A percentile compares a stretch with the other conserved stretches of the same genome.
Conservation (phyloP, 2,113 vertebrate species). For the Apteryx owenii region DNA sequence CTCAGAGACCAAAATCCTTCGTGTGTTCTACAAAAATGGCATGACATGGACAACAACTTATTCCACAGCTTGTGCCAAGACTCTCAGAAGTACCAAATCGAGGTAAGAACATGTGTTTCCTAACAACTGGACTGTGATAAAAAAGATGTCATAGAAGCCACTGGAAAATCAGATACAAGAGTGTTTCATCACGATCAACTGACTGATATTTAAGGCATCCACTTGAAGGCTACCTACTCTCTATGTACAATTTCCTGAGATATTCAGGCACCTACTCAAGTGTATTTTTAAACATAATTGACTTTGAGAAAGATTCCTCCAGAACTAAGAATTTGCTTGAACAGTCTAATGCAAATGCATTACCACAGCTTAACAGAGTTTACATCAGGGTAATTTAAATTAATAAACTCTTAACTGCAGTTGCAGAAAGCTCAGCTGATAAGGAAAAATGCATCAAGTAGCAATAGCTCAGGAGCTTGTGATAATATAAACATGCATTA, state of each 20-base stretch:
- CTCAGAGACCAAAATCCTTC: not conserved
- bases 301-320: not conserved
- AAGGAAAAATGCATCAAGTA: not conserved
- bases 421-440: not conserved
- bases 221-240: not conserved
- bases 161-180: not conserved
- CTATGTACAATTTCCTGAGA: not conserved
- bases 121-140: not conserved
- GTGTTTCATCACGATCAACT: not conserved
- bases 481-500: not conserved
- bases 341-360: not conserved
- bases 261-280: not conserved
- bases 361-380: not conserved
- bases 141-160: not conserved
- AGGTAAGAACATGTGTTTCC: not conserved
- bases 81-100: not conserved
- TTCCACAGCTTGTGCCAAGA: not conserved
- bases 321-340: not conserved
- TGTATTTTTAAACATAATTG: not conserved
- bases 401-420: not conserved
- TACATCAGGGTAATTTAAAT: not conserved
- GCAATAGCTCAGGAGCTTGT: not conserved
- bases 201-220: not conserved
- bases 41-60: not conserved
- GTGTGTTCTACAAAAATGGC: not conserved